Evolutionary conservation across 2,888 invertebrate genomes (phyloP).

Genomic region (Aporophyla lueneburgensis): DNA sequence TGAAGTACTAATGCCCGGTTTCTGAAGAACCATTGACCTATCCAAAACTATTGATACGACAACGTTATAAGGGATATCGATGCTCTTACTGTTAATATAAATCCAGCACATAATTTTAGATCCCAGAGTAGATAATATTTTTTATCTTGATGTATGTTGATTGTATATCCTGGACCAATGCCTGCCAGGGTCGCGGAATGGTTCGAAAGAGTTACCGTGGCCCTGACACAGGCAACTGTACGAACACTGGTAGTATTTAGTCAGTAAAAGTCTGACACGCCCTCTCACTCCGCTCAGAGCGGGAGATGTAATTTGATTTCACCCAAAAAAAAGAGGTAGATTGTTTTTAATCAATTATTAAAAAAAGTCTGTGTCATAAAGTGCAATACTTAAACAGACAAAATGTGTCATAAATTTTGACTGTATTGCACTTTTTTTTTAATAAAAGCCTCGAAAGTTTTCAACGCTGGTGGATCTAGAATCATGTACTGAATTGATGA

Average conservation of each 20-base stretch:
- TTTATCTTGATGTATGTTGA: too few relatives aligned
- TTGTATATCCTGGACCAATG: too few relatives aligned
- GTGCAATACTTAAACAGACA: neutral
- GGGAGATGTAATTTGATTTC: too few relatives aligned
- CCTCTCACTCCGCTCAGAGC: too few relatives aligned
- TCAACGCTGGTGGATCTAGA: neutral
- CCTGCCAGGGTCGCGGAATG: too few relatives aligned
- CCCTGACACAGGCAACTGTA: too few relatives aligned
- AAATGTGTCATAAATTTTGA: too few relatives aligned
- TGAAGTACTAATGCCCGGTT: neutral
- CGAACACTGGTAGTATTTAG: too few relatives aligned
- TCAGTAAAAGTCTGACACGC: too few relatives aligned
- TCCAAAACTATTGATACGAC: neutral
- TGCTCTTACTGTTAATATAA: neutral
- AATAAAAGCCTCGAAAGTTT: too few relatives aligned
- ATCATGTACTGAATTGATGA: neutral
- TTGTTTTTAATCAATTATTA: neutral
- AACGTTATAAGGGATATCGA: neutral
- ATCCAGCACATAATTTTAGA: neutral
- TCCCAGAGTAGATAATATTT: neutral
- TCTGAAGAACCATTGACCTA: neutral
- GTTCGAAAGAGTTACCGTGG: too few relatives aligned
- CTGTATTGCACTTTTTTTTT: neutral
- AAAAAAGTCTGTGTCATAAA: neutral
- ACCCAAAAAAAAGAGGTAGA: too few relatives aligned